phyloP scores from a whole-genome alignment of 2,888 invertebrate genomes.

The Spisula solida region DNA sequence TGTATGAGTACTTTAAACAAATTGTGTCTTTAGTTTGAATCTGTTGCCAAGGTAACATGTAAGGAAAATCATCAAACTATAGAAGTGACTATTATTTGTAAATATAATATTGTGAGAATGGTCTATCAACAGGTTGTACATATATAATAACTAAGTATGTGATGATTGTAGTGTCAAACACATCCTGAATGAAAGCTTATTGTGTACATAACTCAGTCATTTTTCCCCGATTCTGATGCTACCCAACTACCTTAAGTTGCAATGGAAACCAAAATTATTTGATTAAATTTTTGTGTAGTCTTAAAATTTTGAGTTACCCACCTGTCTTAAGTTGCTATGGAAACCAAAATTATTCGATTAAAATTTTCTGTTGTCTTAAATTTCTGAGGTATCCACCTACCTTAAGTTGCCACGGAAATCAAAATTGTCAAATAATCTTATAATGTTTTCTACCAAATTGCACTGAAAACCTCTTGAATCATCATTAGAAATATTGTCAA shows the following conservation, averaged over 20 bases:
- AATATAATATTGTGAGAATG: slow-evolving; percentile 6
- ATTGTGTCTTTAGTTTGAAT: background rate
- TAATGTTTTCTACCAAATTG: no score
- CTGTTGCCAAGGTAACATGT: slow-evolving; percentile 1
- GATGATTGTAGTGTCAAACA: background rate
- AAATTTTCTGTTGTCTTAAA: background rate
- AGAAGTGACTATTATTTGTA: background rate
- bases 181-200: background rate
- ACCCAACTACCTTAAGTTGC: background rate
- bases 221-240: background rate
- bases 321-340: background rate
- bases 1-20: background rate
- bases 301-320: background rate
- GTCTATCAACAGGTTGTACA: slow-evolving; percentile 7
- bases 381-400: background rate
- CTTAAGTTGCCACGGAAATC: background rate
- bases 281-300: background rate
- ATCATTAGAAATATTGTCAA: background rate
- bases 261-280: background rate
- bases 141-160: background rate
- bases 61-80: background rate
- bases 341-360: background rate
- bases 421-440: no score
- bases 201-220: background rate
- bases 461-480: background rate